phyloP scores from a whole-genome alignment of 2,113 vertebrate genomes.

The Cololabis saira region DNA sequence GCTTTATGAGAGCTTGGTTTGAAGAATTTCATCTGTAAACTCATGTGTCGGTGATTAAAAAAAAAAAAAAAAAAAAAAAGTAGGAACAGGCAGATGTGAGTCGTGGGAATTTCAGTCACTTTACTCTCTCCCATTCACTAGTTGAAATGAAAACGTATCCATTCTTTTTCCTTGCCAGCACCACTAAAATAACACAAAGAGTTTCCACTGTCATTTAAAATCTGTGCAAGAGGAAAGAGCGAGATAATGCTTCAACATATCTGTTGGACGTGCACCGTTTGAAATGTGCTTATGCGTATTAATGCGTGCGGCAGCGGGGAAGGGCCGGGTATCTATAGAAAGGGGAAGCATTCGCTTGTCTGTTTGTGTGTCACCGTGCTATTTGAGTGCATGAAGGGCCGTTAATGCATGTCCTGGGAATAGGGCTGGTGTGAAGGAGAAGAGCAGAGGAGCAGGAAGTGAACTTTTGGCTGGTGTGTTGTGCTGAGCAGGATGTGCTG shows the following conservation, averaged over 20 bases:
- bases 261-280: constrained; percentile 35
- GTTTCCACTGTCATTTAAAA: constrained; percentile 68
- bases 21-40: constrained; percentile 20
- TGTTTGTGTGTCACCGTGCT: constrained; percentile 54
- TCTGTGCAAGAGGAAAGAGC: constrained; percentile 60
- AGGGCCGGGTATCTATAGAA: constrained; percentile 17
- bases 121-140: constrained; percentile 52
- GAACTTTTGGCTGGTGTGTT: constrained; percentile 73
- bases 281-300: constrained; percentile 39
- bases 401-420: constrained; percentile 76
- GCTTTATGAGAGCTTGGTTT: constrained; percentile 28
- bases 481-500: constrained; percentile 74
- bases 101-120: constrained; percentile 69
- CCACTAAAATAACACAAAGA: constrained; percentile 65
- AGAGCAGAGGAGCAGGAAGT: constrained; percentile 75
- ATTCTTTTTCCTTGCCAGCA: constrained; percentile 44
- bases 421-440: constrained; percentile 70
- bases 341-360: constrained; percentile 57
- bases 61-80: constrained; percentile 26
- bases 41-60: constrained; percentile 31
- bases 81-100: constrained; percentile 51
- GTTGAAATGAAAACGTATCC: constrained; percentile 61
- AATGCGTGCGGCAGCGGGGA: neutral
- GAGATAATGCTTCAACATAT: constrained; percentile 51
- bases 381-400: constrained; percentile 32